Conservation (phyloP, 2,888 invertebrate genomes). For the Amphipoea lucens region DNA sequence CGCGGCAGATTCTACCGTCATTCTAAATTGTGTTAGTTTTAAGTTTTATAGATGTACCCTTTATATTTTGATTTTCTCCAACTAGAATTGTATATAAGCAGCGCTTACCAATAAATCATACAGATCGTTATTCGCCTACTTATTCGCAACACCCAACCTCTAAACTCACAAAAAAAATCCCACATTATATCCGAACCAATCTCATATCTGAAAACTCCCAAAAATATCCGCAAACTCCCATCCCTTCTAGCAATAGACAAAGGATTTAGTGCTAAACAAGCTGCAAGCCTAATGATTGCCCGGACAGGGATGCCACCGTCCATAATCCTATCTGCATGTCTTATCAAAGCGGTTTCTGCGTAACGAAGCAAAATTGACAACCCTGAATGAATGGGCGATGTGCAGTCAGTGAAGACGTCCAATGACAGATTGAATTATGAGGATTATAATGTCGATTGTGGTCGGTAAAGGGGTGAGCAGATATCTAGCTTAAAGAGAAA, state of each 20-base stretch:
- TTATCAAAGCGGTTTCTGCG: constrained; percentile 83
- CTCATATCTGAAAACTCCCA: background rate
- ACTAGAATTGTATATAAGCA: too few species aligned
- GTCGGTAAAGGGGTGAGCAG: background rate
- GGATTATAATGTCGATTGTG: constrained; percentile 48
- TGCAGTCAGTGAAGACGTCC: constrained; percentile 59
- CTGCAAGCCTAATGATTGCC: constrained; percentile 76
- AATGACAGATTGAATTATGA: constrained; percentile 59
- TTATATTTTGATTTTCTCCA: too few species aligned
- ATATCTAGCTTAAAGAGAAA: background rate
- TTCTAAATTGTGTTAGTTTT: too few species aligned
- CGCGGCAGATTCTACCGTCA: too few species aligned
- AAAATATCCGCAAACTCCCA: constrained; percentile 46
- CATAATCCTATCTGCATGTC: constrained; percentile 85
- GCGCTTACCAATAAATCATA: too few species aligned
- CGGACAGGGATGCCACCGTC: constrained; percentile 72
- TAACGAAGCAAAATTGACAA: constrained; percentile 81
- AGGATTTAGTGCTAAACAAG: constrained; percentile 80
- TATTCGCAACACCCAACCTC: too few species aligned
- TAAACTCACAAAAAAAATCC: background rate
- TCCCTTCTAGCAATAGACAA: constrained; percentile 79
- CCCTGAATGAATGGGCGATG: constrained; percentile 75
- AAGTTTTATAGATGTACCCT: too few species aligned
- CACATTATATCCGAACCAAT: constrained; percentile 1
- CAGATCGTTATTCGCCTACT: too few species aligned